Evolutionary conservation across 2,797 vertebrate species (phyloP), one percentile per base, ranked within the genome.

Genomic region (Phrynocephalus vlangalii): DNA sequence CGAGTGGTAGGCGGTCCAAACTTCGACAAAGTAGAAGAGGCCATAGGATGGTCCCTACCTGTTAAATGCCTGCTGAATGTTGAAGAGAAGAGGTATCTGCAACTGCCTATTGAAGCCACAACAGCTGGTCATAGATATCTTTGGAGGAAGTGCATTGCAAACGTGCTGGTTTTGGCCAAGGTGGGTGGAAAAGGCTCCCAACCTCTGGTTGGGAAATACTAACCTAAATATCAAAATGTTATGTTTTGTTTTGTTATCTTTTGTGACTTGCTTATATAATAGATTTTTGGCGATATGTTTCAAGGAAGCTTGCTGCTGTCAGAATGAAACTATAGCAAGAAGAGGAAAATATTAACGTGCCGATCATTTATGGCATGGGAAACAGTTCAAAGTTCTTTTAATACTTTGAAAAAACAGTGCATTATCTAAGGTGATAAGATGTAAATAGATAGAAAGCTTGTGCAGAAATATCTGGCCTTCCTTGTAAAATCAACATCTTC

Each of bases 361-460:
- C 7, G 30, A 22, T 20, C 72, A 20, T 20, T 44, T 44, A 6
- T 44, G 16, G 30, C 71, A 38, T 33, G 33, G 18, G 2, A 38
- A 22, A 8, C 52, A 10, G 16, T 30, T 79, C 87, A 94, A 88
- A 92, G 63, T 85, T 4, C 38, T 71, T 71, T 13, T 84, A 80
- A 38, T 66, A 52, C 18, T n/a, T 20, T n/a, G 60, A 16, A 28
- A 60, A 3, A 56, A 56, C 52, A 56, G 6, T 68, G 28, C 16
- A 26, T 26, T 67, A 13, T 82, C n/a, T 68, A 13, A 11, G 66
- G 4, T 82, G 44, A 70, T 82, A 70, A 20, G 11, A 44, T 44
- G 48, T 50, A 10, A n/a, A 8, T n/a, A 50, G 67, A 24, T 68
- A 28, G 44, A 16, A 24, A 56, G 52, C 52, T 56, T 11, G 10